phyloP scores from a whole-genome alignment of 2,797 vertebrate genomes.

The Garrulus glandarius region DNA sequence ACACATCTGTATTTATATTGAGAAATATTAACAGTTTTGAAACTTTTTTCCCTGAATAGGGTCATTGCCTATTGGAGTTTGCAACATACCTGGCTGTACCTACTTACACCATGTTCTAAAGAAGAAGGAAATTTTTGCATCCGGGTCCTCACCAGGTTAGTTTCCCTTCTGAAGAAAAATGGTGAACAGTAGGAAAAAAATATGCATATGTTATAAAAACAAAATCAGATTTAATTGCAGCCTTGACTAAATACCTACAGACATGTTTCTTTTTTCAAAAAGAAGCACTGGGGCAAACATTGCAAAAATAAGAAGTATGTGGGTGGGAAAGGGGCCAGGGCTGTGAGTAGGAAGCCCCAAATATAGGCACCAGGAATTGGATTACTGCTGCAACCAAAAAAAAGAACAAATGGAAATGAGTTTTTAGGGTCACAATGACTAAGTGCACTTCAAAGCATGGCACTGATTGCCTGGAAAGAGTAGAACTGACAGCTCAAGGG shows the following conservation, averaged over 20 bases:
- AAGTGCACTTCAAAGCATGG: not conserved
- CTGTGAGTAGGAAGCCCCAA: not conserved
- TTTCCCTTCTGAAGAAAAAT: not conserved
- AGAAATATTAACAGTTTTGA: not conserved
- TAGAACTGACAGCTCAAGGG: not conserved
- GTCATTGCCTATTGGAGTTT: not conserved
- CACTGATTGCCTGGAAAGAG: not conserved
- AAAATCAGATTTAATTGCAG: not conserved
- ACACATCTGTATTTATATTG: not conserved
- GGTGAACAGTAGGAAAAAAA: not conserved
- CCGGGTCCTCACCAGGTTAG: not conserved
- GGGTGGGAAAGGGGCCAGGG: not conserved
- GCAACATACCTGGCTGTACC: not conserved
- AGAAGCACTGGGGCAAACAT: not conserved
- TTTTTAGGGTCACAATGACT: not conserved
- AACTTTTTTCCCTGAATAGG: not conserved
- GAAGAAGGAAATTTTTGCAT: not conserved
- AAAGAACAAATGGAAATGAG: not conserved
- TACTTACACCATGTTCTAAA: not conserved
- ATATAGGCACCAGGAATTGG: not conserved
- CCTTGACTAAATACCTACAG: not conserved
- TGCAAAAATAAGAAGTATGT: not conserved
- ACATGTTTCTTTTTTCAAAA: not conserved
- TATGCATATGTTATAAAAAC: not conserved
- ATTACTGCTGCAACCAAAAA: not conserved